Evolutionary conservation across 2,113 vertebrate species (phyloP).

Genomic region (Morone saxatilis): DNA sequence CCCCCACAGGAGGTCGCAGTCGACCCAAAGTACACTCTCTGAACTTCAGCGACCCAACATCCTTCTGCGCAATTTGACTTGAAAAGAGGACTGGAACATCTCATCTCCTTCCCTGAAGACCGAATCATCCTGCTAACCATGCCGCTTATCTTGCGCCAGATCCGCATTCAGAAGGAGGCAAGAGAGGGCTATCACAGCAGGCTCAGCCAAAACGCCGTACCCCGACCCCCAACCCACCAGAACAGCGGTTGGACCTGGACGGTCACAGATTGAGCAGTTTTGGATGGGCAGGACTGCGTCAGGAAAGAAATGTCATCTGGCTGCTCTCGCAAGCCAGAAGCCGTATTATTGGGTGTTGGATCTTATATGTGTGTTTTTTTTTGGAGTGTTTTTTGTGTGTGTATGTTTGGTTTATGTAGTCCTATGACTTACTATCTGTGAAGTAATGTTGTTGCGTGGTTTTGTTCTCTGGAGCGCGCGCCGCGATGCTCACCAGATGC

Average conservation of each 20-base stretch:
- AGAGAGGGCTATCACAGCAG: constrained; percentile 71
- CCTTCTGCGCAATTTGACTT: constrained; percentile 90
- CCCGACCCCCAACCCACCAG: constrained; percentile 7
- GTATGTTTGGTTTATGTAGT: no score
- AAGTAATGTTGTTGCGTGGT: no score
- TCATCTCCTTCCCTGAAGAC: constrained; percentile 92
- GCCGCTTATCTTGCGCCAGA: constrained; percentile 92
- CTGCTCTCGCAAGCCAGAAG: constrained; percentile 75
- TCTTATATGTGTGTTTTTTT: no score
- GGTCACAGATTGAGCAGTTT: background rate
- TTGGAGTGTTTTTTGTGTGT: no score
- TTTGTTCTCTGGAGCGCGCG: no score
- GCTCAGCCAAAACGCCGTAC: constrained; percentile 44
- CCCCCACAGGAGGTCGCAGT: constrained; percentile 44
- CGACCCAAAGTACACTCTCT: constrained; percentile 87
- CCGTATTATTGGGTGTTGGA: no score
- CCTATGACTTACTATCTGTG: no score
- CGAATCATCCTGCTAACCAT: constrained; percentile 93
- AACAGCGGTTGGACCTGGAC: background rate
- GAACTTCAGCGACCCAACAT: constrained; percentile 93
- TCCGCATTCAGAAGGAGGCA: constrained; percentile 90
- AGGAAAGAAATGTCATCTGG: constrained; percentile 3
- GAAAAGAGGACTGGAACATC: constrained; percentile 94
- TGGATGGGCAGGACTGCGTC: no score
- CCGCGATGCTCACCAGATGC: no score